Evolutionary conservation across 1,140 invertebrate genomes (phyloP).

Genomic region (Sitophilus oryzae): DNA sequence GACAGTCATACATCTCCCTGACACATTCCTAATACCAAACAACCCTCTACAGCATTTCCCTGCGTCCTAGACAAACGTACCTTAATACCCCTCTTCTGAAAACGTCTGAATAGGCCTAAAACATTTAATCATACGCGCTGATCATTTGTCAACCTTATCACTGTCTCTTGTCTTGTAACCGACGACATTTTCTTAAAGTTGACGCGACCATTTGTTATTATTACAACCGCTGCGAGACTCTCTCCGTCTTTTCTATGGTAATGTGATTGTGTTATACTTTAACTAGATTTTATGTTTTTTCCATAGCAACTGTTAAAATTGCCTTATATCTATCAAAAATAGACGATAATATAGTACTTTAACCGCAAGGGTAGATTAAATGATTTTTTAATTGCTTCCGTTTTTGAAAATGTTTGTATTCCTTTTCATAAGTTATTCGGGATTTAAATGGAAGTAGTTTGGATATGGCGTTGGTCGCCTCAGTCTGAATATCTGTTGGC

Average conservation of each 20-base stretch:
- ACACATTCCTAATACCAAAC: background rate
- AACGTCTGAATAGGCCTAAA: background rate
- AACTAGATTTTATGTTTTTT: too few species aligned
- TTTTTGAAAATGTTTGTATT: too few species aligned
- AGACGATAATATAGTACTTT: too few species aligned
- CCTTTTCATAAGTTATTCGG: too few species aligned
- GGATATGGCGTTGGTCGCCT: too few species aligned
- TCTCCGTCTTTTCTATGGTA: background rate
- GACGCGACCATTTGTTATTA: conserved; percentile 20
- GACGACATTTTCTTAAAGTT: conserved; percentile 16
- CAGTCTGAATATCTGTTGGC: too few species aligned
- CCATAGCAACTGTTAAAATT: too few species aligned
- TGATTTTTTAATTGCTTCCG: too few species aligned
- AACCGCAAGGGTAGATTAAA: too few species aligned
- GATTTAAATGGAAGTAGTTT: too few species aligned
- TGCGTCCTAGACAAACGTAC: background rate
- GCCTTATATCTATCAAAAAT: too few species aligned
- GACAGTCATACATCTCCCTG: background rate
- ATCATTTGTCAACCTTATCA: conserved; percentile 31
- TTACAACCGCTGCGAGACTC: background rate
- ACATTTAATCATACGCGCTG: conserved; percentile 23
- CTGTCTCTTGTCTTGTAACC: conserved; percentile 19
- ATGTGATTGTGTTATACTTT: too few species aligned
- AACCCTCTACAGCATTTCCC: background rate
- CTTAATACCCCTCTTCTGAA: background rate